A percentile compares a stretch with the other conserved stretches of the same genome.
These are phyloP conservation scores for Adelognathus sp. DNA, from an alignment of 2,888 invertebrate species.

Conservation along the genomic window DNA sequence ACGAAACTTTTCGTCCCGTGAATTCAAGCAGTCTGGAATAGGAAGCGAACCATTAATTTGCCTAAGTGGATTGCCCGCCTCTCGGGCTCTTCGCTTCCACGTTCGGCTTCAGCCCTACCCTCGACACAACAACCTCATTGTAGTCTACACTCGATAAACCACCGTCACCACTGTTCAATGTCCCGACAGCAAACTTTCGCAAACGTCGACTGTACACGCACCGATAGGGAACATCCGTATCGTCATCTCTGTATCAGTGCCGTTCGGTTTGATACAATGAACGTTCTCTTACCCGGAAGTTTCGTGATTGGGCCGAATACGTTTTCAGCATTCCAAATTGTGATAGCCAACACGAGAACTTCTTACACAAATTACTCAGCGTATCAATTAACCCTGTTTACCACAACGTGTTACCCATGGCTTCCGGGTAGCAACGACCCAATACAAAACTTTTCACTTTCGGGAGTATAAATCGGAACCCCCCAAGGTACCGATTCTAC, in stretches of 20 bases:
- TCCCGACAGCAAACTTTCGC: constrained; percentile 12
- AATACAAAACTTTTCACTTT: too few species aligned
- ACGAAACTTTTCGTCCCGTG: neutral
- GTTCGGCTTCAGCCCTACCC: neutral
- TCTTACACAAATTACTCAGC: neutral
- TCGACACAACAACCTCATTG: too few species aligned
- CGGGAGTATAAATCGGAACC: too few species aligned
- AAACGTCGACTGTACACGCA: constrained; percentile 22
- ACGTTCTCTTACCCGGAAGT: neutral
- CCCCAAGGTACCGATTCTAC: too few species aligned
- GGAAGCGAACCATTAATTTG: constrained; percentile 39
- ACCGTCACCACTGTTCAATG: neutral
- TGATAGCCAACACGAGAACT: neutral
- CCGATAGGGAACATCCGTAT: constrained; percentile 5
- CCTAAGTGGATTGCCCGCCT: constrained; percentile 34
- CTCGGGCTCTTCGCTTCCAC: constrained; percentile 10
- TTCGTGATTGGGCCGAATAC: neutral
- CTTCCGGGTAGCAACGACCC: too few species aligned
- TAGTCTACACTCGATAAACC: neutral
- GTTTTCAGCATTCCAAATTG: neutral
- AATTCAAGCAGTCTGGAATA: constrained; percentile 28
- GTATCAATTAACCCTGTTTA: neutral
- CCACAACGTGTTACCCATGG: too few species aligned
- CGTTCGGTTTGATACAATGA: constrained; percentile 2
- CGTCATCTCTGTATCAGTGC: neutral